Evolutionary conservation across 1,140 invertebrate species (phyloP).

Genomic region (Megalonaias nervosa): DNA sequence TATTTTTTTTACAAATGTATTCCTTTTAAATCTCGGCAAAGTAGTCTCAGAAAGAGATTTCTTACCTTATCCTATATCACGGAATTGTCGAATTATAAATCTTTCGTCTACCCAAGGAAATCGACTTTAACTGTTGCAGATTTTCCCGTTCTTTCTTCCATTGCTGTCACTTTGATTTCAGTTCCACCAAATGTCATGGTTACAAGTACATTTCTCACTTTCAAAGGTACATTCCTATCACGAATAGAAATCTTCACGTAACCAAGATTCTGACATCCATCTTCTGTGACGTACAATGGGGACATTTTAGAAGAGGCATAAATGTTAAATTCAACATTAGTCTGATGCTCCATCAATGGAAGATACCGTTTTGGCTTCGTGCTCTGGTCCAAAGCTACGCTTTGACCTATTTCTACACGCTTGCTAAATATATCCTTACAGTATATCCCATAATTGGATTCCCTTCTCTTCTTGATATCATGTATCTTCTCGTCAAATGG

Average conservation of each 20-base stretch:
- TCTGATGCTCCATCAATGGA: too few species aligned
- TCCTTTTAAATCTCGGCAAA: too few species aligned
- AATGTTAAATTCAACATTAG: not conserved
- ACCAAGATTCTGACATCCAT: not conserved
- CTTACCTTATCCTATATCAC: too few species aligned
- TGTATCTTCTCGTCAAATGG: slow-evolving; percentile 65
- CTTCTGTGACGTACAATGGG: not conserved
- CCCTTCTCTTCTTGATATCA: slow-evolving; percentile 60
- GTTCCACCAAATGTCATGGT: not conserved
- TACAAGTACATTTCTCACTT: not conserved
- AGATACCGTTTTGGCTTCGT: not conserved
- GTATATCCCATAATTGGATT: slow-evolving; percentile 70
- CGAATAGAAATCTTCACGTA: not conserved
- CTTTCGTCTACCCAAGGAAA: not conserved
- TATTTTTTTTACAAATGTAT: too few species aligned
- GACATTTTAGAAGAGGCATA: not conserved
- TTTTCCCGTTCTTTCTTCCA: not conserved
- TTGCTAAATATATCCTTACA: slow-evolving; percentile 75
- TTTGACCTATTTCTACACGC: slow-evolving; percentile 73
- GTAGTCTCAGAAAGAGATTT: too few species aligned
- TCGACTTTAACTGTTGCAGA: not conserved
- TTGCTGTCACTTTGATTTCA: not conserved
- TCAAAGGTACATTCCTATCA: not conserved
- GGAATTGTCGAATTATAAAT: too few species aligned
- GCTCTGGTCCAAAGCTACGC: slow-evolving; percentile 68